Conservation (phyloP, 2,797 vertebrate species). For the Pseudotriccus pelzelni region DNA sequence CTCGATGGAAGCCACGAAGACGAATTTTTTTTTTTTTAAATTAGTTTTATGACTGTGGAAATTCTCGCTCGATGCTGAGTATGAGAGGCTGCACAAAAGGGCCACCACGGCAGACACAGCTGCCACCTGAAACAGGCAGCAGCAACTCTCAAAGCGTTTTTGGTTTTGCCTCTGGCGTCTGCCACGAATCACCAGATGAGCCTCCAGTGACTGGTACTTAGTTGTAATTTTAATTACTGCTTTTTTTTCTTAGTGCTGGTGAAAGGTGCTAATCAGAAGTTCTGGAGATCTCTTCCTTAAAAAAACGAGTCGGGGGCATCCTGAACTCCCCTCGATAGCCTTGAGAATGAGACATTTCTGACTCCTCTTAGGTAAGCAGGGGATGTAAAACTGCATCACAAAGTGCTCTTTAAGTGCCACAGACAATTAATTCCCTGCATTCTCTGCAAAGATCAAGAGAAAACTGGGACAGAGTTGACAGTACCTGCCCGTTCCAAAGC, state of each 20-base stretch:
- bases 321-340: background rate
- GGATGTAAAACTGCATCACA: background rate
- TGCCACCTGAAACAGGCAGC: background rate
- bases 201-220: background rate
- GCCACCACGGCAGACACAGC: background rate
- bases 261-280: background rate
- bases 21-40: background rate
- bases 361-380: background rate
- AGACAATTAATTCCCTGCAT: background rate
- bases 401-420: slow-evolving; percentile 55
- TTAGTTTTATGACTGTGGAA: background rate
- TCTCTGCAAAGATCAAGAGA: background rate
- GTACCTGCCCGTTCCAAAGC: background rate
- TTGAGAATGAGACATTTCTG: background rate
- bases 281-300: background rate
- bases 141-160: background rate
- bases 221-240: background rate
- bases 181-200: background rate
- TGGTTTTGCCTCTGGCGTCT: background rate
- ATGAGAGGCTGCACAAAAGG: background rate
- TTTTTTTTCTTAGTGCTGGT: background rate
- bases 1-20: background rate
- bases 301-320: background rate
- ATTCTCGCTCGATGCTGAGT: background rate
- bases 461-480: background rate